Conservation (phyloP, 2,797 vertebrate genomes). For the Helostoma temminkii region DNA sequence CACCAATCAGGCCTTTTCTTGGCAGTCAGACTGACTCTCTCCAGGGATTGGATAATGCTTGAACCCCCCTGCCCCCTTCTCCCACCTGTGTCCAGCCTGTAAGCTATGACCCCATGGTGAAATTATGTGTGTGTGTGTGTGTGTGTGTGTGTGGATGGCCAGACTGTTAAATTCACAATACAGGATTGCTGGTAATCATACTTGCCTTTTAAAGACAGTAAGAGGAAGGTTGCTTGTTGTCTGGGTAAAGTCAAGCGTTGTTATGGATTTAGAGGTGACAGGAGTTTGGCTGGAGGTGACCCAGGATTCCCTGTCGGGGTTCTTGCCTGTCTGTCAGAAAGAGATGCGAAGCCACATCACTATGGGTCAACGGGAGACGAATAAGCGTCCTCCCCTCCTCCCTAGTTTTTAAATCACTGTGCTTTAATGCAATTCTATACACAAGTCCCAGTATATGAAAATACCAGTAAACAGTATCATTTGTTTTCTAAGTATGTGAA, state of each 20-base stretch:
- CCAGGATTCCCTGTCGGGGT: constrained; percentile 47
- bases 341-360: constrained; percentile 30
- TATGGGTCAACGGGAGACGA: constrained; percentile 29
- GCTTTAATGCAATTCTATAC: constrained; percentile 76
- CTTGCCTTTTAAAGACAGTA: constrained; percentile 55
- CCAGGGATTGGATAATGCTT: constrained; percentile 80
- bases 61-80: constrained; percentile 56
- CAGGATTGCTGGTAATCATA: constrained; percentile 65
- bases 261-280: constrained; percentile 32
- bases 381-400: constrained; percentile 37
- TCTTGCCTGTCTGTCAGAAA: constrained; percentile 42
- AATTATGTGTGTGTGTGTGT: constrained; percentile 34
- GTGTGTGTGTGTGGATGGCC: constrained; percentile 39
- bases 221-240: constrained; percentile 34
- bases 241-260: constrained; percentile 36
- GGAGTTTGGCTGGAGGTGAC: constrained; percentile 46
- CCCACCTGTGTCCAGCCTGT: constrained; percentile 78
- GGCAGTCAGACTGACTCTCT: constrained; percentile 67
- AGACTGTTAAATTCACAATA: constrained; percentile 71
- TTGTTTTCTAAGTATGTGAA: constrained; percentile 83
- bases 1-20: constrained; percentile 68
- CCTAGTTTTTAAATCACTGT: constrained; percentile 73
- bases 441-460: constrained; percentile 67
- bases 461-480: constrained; percentile 71
- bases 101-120: constrained; percentile 76